Percentiles rank a stretch among this genome's conserved stretches.
These are phyloP conservation scores for Channa striata DNA, from an alignment of 2,797 vertebrate species.

Conservation along the genomic window DNA sequence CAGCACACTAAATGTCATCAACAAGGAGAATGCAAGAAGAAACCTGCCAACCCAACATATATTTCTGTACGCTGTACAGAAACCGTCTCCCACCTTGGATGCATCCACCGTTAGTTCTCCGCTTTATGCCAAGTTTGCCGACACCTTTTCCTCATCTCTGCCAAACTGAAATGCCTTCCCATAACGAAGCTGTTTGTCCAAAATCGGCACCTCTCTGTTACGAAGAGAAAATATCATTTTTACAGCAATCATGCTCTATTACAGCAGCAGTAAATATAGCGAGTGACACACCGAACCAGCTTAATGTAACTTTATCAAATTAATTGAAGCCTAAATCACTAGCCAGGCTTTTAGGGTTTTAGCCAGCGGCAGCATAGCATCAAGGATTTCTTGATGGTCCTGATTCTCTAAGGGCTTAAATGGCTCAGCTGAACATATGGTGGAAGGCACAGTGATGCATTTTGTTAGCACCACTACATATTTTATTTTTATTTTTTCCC, in stretches of 20 bases:
- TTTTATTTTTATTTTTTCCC: constrained; percentile 1
- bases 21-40: constrained; percentile 11
- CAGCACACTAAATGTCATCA: constrained; percentile 12
- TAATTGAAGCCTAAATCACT: constrained; percentile 11
- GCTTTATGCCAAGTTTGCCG: background rate
- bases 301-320: constrained; percentile 18
- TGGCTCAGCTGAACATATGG: constrained; percentile 44
- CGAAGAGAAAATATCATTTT: background rate
- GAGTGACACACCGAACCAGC: background rate
- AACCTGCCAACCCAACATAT: constrained; percentile 29
- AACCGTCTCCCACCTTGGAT: background rate
- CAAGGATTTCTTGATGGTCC: too few species aligned
- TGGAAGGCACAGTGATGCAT: constrained; percentile 35
- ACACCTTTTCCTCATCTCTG: background rate
- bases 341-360: constrained; percentile 12
- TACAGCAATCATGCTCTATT: background rate
- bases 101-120: constrained; percentile 20
- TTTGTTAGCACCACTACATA: constrained; percentile 28
- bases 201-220: background rate
- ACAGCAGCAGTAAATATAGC: background rate
- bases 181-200: background rate
- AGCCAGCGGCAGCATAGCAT: constrained; percentile 7
- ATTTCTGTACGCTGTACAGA: background rate
- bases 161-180: background rate
- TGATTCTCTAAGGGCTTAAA: constrained; percentile 43